Percentiles rank a stretch among this genome's conserved stretches.
These are phyloP conservation scores for Benthosema pterotum DNA, from an alignment of 2,797 vertebrate genomes.

Conservation along the genomic window DNA sequence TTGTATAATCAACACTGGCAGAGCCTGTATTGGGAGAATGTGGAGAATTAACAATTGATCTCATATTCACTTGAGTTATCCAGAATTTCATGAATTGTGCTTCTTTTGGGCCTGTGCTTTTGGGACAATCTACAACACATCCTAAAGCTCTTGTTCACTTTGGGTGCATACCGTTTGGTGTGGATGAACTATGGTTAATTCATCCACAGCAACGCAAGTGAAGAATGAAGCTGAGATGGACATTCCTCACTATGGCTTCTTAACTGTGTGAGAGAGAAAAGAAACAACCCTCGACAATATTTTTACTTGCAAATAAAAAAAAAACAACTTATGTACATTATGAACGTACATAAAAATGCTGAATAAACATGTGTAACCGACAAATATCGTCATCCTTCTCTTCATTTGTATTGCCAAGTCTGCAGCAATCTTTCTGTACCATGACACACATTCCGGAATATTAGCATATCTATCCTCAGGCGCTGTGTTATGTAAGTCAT, in stretches of 20 bases:
- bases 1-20: conserved; percentile 9
- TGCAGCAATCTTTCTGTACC: no score
- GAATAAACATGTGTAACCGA: conserved; percentile 53
- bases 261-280: not conserved
- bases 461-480: not conserved
- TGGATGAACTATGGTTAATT: no score
- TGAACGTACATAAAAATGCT: conserved; percentile 35
- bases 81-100: not conserved
- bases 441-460: no score
- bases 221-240: not conserved
- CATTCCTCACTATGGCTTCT: not conserved
- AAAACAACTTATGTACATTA: no score
- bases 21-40: conserved; percentile 2
- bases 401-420: no score
- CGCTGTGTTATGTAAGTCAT: not conserved
- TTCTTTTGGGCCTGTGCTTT: conserved; percentile 25
- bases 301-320: not conserved
- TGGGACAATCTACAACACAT: conserved; percentile 60
- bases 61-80: not conserved
- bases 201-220: no score
- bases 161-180: no score
- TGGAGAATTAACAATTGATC: not conserved
- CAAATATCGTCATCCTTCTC: no score
- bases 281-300: not conserved
- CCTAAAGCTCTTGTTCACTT: not conserved